Conservation (phyloP, 2,797 vertebrate genomes). For the Alca torda region DNA sequence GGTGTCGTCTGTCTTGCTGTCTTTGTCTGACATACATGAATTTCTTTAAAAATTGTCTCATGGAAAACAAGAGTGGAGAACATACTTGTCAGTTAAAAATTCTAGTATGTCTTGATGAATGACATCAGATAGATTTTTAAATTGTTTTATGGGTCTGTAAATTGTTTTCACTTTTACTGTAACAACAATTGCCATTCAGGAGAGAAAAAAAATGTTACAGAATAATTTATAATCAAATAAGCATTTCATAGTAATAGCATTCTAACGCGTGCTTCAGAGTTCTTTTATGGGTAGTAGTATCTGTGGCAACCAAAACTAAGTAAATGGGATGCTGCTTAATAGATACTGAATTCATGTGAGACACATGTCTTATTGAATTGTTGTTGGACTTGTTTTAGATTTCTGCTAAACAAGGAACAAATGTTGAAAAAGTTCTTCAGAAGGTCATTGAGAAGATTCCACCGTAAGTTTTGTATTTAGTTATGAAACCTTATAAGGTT, state of each 20-base stretch:
- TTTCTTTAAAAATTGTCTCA: not conserved
- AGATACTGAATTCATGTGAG: not conserved
- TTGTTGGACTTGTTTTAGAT: constrained; percentile 79
- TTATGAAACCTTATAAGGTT: not conserved
- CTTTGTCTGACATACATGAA: not conserved
- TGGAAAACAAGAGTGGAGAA: not conserved
- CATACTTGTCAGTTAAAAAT: not conserved
- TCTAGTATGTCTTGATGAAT: not conserved
- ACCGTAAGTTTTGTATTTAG: constrained; percentile 82
- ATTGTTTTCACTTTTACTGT: not conserved
- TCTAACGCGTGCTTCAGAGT: not conserved
- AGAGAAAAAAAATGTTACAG: not conserved
- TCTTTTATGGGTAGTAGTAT: not conserved
- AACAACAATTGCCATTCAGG: not conserved
- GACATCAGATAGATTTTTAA: not conserved
- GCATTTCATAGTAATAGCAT: not conserved
- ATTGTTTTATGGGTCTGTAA: not conserved
- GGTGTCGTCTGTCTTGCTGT: not conserved
- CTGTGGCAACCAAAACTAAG: not conserved
- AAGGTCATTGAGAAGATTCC: constrained; percentile 89
- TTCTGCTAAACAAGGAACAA: constrained; percentile 94
- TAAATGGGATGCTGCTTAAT: not conserved
- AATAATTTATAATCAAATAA: not conserved
- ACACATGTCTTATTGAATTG: not conserved
- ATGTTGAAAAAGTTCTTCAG: constrained; percentile 87